phyloP scores from a whole-genome alignment of 2,888 invertebrate species.

The Leptinotarsa rubiginosa region DNA sequence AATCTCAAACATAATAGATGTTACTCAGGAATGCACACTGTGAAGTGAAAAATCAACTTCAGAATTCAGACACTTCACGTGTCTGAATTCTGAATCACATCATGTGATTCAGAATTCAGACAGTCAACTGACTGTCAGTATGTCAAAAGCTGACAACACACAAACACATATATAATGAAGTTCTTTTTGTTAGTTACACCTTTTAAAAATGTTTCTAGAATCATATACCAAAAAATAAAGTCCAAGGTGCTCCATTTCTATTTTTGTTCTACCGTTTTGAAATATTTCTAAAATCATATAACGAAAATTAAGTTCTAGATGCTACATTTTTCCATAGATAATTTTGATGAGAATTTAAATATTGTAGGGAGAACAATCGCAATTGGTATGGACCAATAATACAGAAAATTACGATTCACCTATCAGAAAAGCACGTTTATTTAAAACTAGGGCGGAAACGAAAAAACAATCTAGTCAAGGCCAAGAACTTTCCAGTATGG shows the following conservation, averaged over 20 bases:
- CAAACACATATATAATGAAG: neutral
- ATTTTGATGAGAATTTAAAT: neutral
- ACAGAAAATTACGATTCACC: conserved; percentile 52
- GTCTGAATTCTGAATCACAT: too few relatives aligned
- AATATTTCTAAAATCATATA: neutral
- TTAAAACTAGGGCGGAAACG: conserved; percentile 81
- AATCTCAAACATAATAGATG: too few relatives aligned
- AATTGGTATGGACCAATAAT: conserved; percentile 63
- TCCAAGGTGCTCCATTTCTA: too few relatives aligned
- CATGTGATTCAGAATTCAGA: too few relatives aligned
- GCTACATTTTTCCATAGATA: neutral
- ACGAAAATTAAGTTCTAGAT: neutral
- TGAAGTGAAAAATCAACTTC: too few relatives aligned
- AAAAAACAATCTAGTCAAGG: conserved; percentile 64
- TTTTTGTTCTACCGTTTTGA: neutral
- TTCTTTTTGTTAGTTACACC: too few relatives aligned
- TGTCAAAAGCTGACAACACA: neutral
- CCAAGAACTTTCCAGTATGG: conserved; percentile 45
- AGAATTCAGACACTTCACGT: too few relatives aligned
- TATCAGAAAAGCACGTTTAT: conserved; percentile 74
- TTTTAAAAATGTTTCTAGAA: too few relatives aligned
- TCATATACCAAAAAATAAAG: too few relatives aligned
- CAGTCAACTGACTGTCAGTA: too few relatives aligned
- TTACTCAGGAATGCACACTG: too few relatives aligned
- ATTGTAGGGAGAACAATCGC: conserved; percentile 50